These are phyloP conservation scores for Leptinotarsa juncta DNA, from an alignment of 2,888 invertebrate genomes.

Conservation along the genomic window DNA sequence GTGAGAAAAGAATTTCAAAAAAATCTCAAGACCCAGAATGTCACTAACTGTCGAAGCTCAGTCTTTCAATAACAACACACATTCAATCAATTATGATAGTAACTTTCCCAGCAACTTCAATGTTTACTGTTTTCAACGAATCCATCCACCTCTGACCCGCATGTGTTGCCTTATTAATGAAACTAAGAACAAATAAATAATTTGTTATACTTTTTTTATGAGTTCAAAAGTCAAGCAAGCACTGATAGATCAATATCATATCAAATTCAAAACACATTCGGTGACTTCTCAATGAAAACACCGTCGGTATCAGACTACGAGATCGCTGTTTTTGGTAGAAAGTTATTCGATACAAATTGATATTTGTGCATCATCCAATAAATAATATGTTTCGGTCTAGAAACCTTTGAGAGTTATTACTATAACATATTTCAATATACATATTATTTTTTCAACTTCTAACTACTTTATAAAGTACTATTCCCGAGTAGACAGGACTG, in stretches of 20 bases:
- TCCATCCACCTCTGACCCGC: constrained; percentile 21
- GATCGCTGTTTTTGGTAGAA: background rate
- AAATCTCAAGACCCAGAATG: no score
- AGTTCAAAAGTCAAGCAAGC: constrained; percentile 2
- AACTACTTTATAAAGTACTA: no score
- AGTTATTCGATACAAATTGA: no score
- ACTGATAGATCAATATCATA: constrained; percentile 12
- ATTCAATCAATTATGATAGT: background rate
- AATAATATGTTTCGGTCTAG: no score
- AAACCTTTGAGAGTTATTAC: no score
- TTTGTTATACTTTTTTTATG: constrained; percentile 13
- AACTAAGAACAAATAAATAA: constrained; percentile 21
- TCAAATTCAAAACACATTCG: constrained; percentile 5
- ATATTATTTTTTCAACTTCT: no score
- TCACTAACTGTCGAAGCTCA: background rate
- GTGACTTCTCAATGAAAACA: constrained; percentile 6
- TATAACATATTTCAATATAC: no score
- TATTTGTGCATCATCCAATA: no score
- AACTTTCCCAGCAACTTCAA: background rate
- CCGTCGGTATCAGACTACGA: background rate
- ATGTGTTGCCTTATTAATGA: constrained; percentile 24
- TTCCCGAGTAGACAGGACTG: no score
- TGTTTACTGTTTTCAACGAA: constrained; percentile 18
- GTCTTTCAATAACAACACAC: background rate
- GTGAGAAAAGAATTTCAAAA: no score